Conservation (phyloP, 2,113 vertebrate species). For the Harpagus bidentatus region DNA sequence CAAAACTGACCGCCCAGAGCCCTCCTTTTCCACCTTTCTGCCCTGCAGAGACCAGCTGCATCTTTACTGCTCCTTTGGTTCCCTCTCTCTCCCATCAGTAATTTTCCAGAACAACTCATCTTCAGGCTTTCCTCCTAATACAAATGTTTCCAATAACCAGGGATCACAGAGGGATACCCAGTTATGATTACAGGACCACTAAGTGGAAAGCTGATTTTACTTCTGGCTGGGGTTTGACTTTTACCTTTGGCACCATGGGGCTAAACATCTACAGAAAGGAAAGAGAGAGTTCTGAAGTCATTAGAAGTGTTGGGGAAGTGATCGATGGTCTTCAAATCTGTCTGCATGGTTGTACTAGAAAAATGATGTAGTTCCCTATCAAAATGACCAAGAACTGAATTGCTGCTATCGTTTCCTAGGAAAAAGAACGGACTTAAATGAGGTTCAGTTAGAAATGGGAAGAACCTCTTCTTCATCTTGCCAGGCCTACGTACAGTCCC, state of each 20-base stretch:
- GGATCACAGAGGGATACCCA: neutral
- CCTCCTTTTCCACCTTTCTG: neutral
- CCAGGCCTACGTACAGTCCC: neutral
- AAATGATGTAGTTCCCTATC: neutral
- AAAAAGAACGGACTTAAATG: neutral
- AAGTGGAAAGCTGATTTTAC: neutral
- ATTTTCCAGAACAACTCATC: neutral
- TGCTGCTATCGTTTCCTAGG: neutral
- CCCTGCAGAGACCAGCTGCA: neutral
- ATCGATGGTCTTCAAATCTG: neutral
- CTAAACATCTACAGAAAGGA: neutral
- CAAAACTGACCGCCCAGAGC: neutral
- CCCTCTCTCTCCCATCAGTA: neutral
- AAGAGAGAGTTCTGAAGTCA: neutral
- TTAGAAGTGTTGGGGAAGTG: neutral
- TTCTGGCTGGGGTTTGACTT: neutral
- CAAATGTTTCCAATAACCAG: neutral
- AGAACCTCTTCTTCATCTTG: neutral
- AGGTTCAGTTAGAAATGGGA: neutral
- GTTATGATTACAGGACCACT: neutral
- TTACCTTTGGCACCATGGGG: neutral
- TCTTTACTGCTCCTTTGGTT: neutral
- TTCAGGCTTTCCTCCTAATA: neutral
- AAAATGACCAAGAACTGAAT: neutral
- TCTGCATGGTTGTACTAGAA: neutral